Base-by-base conservation (phyloP, 2,113 vertebrate species). In the Reinhardtius hippoglossoides region DNA sequence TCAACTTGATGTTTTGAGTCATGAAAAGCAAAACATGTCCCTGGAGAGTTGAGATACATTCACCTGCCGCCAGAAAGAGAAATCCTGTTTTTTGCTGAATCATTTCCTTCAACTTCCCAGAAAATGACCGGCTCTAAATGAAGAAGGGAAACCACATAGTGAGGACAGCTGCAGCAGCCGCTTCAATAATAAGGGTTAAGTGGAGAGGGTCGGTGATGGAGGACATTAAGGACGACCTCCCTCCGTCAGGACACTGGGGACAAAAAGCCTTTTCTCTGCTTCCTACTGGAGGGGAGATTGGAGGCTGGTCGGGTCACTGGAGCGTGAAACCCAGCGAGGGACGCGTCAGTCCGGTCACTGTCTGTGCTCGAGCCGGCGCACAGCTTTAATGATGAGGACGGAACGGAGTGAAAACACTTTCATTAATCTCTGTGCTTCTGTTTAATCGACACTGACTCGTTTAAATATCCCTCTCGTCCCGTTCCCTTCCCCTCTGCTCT, bases 261-360 rank as follows among this genome's bases (percentile, higher is more conserved):
- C 81, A 90, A 87, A 89, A 78, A 67, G 52, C 20, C 74, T 78
- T 84, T 87, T 90, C 72, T 88, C 54, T 68, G 62, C 27, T 37
- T 82, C 57, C 67, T 65, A 78, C 81, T 84, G 52, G 80, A 85
- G 80, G 81, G 78, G 77, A 83, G 85, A 78, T 76, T 84, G 52
- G 80, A 81, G 83, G 63, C 84, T 73, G 78, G 62, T 90, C 84
- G 80, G 78, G 65, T 90, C 86, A 82, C 31, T 89, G 87, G 83
- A 87, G 88, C 88, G 74, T 61, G 60, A 86, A 85, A 68, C 70
- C 76, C 81, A 64, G 50, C 0, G 61, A 86, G 78, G 52, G 71
- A 77, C 72, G 64, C 77, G 68, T 87, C 83, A 85, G 82, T 74
- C 74, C 74, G 68, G 69, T 65, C 59, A 65, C 80, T 88, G 89